These are phyloP conservation scores for Cheilosia variabilis DNA, from an alignment of 2,888 invertebrate genomes.

Conservation along the genomic window DNA sequence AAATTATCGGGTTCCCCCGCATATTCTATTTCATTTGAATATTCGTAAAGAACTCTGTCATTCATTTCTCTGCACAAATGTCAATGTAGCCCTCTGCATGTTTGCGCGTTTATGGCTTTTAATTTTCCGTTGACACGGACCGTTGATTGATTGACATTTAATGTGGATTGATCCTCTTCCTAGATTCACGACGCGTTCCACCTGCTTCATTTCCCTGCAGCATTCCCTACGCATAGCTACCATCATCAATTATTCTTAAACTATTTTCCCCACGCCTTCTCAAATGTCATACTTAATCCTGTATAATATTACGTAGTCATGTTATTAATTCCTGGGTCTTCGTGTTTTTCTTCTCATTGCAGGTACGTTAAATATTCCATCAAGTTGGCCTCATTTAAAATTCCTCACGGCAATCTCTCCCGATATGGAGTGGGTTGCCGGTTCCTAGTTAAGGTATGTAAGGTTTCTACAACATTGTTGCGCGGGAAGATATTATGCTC, in stretches of 20 bases:
- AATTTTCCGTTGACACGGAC: too few species aligned
- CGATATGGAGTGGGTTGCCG: neutral
- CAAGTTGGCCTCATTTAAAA: constrained; percentile 69
- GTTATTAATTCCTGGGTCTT: constrained; percentile 62
- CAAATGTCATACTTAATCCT: constrained; percentile 46
- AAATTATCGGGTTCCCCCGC: too few species aligned
- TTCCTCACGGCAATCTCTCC: constrained; percentile 60
- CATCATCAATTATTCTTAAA: neutral
- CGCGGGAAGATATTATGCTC: constrained; percentile 31
- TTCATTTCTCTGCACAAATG: too few species aligned
- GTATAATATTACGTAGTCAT: constrained; percentile 58
- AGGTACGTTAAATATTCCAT: constrained; percentile 71
- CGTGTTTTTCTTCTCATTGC: constrained; percentile 43
- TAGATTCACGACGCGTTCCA: too few species aligned
- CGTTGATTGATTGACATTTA: too few species aligned
- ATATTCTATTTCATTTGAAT: too few species aligned
- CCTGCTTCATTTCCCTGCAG: too few species aligned
- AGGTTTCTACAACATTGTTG: constrained; percentile 15
- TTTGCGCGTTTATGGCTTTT: too few species aligned
- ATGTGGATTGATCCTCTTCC: too few species aligned
- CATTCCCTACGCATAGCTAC: neutral
- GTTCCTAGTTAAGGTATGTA: neutral
- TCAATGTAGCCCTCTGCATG: too few species aligned
- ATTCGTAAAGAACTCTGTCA: too few species aligned
- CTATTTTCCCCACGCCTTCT: neutral